phyloP scores from a whole-genome alignment of 2,113 vertebrate genomes.

The Pseudorasbora parva region DNA sequence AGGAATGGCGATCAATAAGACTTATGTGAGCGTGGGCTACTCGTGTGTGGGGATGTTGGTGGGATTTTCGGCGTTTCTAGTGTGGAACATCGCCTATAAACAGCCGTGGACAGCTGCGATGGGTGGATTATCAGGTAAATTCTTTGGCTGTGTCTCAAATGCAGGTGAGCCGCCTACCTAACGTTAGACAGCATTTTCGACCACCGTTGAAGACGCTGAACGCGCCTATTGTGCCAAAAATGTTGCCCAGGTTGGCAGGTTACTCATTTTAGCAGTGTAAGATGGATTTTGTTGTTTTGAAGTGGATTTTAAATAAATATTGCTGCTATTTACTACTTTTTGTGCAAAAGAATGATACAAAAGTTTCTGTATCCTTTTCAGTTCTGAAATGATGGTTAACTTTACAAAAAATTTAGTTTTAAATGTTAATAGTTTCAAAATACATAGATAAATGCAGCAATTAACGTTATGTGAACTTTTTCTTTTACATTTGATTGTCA shows the following conservation, averaged over 20 bases:
- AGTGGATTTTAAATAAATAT: neutral
- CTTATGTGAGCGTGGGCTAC: conserved; percentile 79
- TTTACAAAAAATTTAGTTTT: neutral
- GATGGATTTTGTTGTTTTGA: neutral
- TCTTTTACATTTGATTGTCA: neutral
- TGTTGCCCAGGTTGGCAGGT: neutral
- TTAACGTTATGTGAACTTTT: neutral
- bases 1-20: conserved; percentile 72
- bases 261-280: neutral
- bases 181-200: neutral
- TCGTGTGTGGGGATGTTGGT: conserved; percentile 75
- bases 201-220: neutral
- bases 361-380: neutral
- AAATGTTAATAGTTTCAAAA: neutral
- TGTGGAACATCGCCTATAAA: conserved; percentile 83
- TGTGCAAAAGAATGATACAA: neutral
- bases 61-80: conserved; percentile 84
- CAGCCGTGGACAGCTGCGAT: conserved; percentile 88
- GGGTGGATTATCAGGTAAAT: conserved; percentile 89
- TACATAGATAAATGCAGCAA: neutral
- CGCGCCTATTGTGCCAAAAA: neutral
- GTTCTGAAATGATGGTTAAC: neutral
- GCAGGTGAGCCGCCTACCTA: neutral
- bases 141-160: neutral
- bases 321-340: neutral